Base-by-base conservation (phyloP, 1,140 invertebrate genomes). In the Papilio polytes region DNA sequence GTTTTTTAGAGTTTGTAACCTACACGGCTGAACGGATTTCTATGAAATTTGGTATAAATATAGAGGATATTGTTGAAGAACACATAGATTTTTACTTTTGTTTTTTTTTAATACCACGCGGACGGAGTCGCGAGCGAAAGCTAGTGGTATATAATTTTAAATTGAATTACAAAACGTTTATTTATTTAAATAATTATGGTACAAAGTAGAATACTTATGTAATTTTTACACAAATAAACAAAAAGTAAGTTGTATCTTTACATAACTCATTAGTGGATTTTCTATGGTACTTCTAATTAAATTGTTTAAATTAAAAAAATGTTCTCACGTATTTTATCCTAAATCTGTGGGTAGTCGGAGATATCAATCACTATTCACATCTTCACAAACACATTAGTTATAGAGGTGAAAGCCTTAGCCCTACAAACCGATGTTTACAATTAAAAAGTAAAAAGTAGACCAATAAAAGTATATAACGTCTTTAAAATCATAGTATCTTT, bases 241-340 rank as follows among this genome's bases (percentile, higher is more conserved):
- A 66, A n/a, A 66, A 31, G 13, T 31, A 2, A 66, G 13, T 8
- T 31, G 56, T 59, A 22, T 22, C 3, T 63, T 66, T 66, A 66
- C 63, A 66, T 66, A 66, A 31, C 22, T 66, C 26, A 66, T 66
- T 66, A 66, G 10, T 15, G 63, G 12, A 12, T 66, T 31, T 66
- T 66, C 12, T 63, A 36, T 18, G 9, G 20, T 22, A 9, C 31
- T 66, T 66, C 26, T 31, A 31, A 3, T 12, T 66, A 15, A 66
- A 31, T 66, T 66, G 63, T 26, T 66, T 15, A 66, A 26, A 59
- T 63, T n/a, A 66, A 66, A 31, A 66, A 63, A 22, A 26, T 66
- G 63, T 66, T 66, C 63, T 31, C 26, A 66, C 12, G 63, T 31
- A 66, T 26, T 66, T 66, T 13, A 66, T 15, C 13, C 63, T 26